Evolutionary conservation across 2,113 vertebrate species (phyloP), one percentile per base, ranked within the genome.

Genomic region (Gymnarchus niloticus): DNA sequence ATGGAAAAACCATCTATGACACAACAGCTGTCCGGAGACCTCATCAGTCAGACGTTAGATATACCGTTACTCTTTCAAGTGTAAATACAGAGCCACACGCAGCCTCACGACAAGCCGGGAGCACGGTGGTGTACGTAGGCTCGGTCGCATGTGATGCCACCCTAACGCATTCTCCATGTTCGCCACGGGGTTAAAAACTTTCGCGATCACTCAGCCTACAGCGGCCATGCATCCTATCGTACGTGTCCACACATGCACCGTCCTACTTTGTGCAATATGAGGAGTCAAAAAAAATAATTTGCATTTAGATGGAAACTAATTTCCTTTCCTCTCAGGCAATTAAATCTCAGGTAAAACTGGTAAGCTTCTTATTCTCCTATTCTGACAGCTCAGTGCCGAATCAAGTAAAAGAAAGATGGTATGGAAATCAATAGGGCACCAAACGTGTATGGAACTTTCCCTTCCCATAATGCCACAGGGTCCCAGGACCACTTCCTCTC

Each of bases 291-390:
- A n/a, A 78, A 78, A 59, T 52, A 83, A 91, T 91, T 91, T 89
- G 88, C 91, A 91, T 91, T 91, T 91, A 91, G 91, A 91, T 91
- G 85, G 88, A 91, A 91, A 89, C 84, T 86, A 90, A 89, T 91
- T 90, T 88, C 84, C 88, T 88, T 87, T 88, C 56, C 73, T 87
- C 88, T 57, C 57, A 87, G 81, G 85, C 86, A 87, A 88, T 89
- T 91, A 88, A 85, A 85, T 84, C 83, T 82, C 65, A 83, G 85
- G 86, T 88, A 83, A 87, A 91, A 88, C 87, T 85, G 78, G 82
- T 83, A 48, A 41, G 80, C 54, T 28, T 73, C 85, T 88, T 69
- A 46, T 56, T 81, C 86, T 83, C 54, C 69, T 57, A 9, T 81
- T 81, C 84, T 76, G 76, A 83, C 84, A 83, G 85, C 81, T 88